Evolutionary conservation across 2,113 vertebrate species (phyloP).

Genomic region (Rissa tridactyla): DNA sequence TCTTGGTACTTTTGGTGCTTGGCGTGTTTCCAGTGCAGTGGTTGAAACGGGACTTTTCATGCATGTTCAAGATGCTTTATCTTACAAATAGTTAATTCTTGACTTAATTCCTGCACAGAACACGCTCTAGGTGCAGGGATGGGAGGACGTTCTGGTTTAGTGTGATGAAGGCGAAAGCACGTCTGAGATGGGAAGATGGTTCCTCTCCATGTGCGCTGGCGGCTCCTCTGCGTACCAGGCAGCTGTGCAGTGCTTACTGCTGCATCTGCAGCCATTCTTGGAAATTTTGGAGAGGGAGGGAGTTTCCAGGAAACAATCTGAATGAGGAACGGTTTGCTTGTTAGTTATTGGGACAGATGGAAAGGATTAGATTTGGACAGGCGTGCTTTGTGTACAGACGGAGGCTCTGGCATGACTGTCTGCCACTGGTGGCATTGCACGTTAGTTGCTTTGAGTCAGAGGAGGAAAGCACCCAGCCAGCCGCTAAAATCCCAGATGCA

Average conservation of each 20-base stretch:
- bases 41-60: not conserved
- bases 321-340: not conserved
- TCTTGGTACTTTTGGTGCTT: not conserved
- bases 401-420: not conserved
- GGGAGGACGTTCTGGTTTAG: not conserved
- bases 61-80: not conserved
- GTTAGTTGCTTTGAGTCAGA: not conserved
- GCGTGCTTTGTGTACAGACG: not conserved
- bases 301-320: not conserved
- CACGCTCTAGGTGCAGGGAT: not conserved
- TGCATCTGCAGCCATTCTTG: not conserved
- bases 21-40: not conserved
- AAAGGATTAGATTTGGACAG: not conserved
- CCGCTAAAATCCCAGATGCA: not conserved
- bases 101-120: not conserved
- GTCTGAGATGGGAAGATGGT: not conserved
- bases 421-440: not conserved
- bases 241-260: not conserved
- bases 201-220: fast-evolving
- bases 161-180: not conserved
- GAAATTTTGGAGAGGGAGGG: not conserved
- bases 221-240: not conserved
- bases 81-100: not conserved
- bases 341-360: not conserved
- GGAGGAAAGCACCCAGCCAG: not conserved